Conservation (phyloP, 2,888 invertebrate genomes). For the Pinctada fucata region DNA sequence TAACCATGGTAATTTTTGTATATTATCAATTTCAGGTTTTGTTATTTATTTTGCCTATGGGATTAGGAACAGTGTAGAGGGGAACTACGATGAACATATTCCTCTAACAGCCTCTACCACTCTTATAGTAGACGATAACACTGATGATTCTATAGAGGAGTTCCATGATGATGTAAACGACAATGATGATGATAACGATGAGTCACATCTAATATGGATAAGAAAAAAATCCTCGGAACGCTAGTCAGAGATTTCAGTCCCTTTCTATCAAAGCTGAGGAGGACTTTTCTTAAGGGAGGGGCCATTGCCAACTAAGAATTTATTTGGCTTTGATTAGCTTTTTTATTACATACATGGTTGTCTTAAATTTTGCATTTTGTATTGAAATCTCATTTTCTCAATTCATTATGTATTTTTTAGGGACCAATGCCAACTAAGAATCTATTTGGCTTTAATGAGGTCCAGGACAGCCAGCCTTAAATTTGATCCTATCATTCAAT, state of each 20-base stretch:
- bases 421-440: too few relatives aligned
- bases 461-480: too few relatives aligned
- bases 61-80: constrained; percentile 71
- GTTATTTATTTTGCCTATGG: constrained; percentile 77
- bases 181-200: constrained; percentile 3
- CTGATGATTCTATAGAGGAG: constrained; percentile 10
- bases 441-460: too few relatives aligned
- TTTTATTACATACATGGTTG: too few relatives aligned
- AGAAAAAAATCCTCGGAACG: background rate
- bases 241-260: background rate
- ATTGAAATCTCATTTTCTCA: too few relatives aligned
- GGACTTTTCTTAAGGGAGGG: too few relatives aligned
- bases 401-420: too few relatives aligned
- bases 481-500: too few relatives aligned
- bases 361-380: too few relatives aligned
- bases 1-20: background rate
- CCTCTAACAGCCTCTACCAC: constrained; percentile 8
- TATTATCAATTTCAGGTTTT: constrained; percentile 65
- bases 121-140: background rate
- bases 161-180: constrained; percentile 1
- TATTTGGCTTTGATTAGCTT: too few relatives aligned
- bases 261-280: too few relatives aligned
- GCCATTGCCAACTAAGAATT: too few relatives aligned
- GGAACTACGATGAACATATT: background rate
- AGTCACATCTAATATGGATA: background rate